Conservation (phyloP, 2,797 vertebrate genomes). For the Luscinia luscinia region DNA sequence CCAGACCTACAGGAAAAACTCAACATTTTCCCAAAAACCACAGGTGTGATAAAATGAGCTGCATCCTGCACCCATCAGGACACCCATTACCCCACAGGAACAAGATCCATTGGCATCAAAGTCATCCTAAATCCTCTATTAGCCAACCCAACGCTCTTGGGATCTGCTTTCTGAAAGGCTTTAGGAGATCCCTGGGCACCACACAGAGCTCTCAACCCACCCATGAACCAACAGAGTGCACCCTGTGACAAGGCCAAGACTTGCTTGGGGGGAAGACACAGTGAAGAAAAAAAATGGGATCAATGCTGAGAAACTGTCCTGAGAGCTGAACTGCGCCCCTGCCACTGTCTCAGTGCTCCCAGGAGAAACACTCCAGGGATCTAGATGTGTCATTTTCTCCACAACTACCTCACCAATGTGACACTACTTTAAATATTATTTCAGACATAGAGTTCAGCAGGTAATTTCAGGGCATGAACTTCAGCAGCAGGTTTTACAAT, state of each 20-base stretch:
- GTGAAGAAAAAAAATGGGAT: not conserved
- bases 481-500: conserved; percentile 33
- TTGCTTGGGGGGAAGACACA: not conserved
- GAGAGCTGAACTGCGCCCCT: not conserved
- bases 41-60: not conserved
- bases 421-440: conserved; percentile 27
- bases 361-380: not conserved
- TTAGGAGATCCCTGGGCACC: not conserved
- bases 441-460: conserved; percentile 9
- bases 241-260: not conserved
- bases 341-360: not conserved
- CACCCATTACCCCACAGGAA: not conserved
- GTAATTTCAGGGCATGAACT: conserved; percentile 41
- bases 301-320: not conserved
- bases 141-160: not conserved
- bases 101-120: not conserved
- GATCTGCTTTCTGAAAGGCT: not conserved
- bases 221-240: not conserved
- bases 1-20: not conserved
- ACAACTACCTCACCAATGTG: not conserved
- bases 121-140: not conserved
- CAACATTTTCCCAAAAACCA: not conserved
- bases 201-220: not conserved
- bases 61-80: not conserved
- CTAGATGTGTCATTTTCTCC: not conserved